phyloP scores from a whole-genome alignment of 2,888 invertebrate genomes.

The Chalcosyrphus nemorum region DNA sequence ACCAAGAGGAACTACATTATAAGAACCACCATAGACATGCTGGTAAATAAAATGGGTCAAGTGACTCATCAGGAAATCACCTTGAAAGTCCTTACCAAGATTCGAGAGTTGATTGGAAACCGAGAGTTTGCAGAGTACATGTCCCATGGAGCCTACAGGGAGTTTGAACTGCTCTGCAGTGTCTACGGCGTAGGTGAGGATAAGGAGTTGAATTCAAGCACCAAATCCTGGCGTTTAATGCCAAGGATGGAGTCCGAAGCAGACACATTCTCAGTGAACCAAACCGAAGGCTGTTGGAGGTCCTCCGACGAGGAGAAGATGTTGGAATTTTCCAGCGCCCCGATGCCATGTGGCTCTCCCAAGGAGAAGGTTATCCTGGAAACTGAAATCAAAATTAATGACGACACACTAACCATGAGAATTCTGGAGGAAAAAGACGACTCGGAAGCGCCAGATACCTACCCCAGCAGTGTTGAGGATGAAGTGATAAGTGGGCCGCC shows the following conservation, averaged over 20 bases:
- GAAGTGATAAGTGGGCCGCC: conserved; percentile 81
- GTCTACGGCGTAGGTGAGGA: conserved; percentile 82
- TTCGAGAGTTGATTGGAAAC: conserved; percentile 87
- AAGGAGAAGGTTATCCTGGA: conserved; percentile 89
- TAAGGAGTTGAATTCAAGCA: conserved; percentile 51
- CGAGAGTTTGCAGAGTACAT: conserved; percentile 86
- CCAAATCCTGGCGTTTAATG: conserved; percentile 62
- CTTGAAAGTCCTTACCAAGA: conserved; percentile 87
- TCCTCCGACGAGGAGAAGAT: conserved; percentile 74
- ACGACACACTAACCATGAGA: conserved; percentile 92
- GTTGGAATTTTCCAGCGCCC: conserved; percentile 68
- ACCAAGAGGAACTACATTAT: conserved; percentile 83
- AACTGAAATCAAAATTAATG: conserved; percentile 91
- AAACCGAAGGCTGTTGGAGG: conserved; percentile 74
- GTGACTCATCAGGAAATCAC: conserved; percentile 87
- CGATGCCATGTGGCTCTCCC: conserved; percentile 54
- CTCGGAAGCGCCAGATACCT: conserved; percentile 72
- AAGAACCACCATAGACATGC: conserved; percentile 83
- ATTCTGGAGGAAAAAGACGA: conserved; percentile 86
- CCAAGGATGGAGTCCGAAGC: conserved; percentile 62
- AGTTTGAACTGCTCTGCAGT: conserved; percentile 85
- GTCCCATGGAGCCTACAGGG: conserved; percentile 82
- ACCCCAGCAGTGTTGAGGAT: conserved; percentile 74
- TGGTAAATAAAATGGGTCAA: conserved; percentile 84
- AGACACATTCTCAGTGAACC: conserved; percentile 18